These are phyloP conservation scores for Leucophora obtusa DNA, from an alignment of 2,888 invertebrate species.

Conservation along the genomic window DNA sequence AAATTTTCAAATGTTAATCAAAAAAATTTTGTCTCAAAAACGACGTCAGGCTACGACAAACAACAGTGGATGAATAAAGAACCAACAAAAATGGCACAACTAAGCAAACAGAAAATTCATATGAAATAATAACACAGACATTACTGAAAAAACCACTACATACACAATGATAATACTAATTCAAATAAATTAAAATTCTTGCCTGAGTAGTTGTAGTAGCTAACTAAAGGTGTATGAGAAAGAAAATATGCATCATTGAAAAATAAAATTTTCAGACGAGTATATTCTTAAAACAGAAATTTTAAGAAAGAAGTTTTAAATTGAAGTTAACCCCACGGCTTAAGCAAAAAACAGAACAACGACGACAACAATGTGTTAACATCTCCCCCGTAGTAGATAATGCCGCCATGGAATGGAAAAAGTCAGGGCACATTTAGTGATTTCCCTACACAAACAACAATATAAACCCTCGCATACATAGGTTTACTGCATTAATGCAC, in stretches of 20 bases:
- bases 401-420: slow-evolving; percentile 19
- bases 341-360: neutral
- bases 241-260: neutral
- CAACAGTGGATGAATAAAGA: slow-evolving; percentile 46
- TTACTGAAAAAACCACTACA: neutral
- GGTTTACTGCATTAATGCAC: slow-evolving; percentile 27
- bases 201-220: neutral
- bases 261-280: neutral
- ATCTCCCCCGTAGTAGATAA: slow-evolving; percentile 39
- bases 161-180: neutral
- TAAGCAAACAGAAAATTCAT: slow-evolving; percentile 41
- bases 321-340: slow-evolving; percentile 8
- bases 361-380: slow-evolving; percentile 21
- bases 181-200: neutral
- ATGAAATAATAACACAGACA: slow-evolving; percentile 22
- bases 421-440: slow-evolving; percentile 35
- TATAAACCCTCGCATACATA: slow-evolving; percentile 18
- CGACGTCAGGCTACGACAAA: slow-evolving; percentile 41
- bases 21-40: neutral
- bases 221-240: neutral
- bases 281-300: neutral
- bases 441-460: slow-evolving; percentile 42
- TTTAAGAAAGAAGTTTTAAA: neutral
- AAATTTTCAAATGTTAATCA: neutral
- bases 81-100: slow-evolving; percentile 53